A percentile compares a stretch with the other conserved stretches of the same genome.
Conservation (phyloP, 2,888 invertebrate genomes). For the Heliconius erato region DNA sequence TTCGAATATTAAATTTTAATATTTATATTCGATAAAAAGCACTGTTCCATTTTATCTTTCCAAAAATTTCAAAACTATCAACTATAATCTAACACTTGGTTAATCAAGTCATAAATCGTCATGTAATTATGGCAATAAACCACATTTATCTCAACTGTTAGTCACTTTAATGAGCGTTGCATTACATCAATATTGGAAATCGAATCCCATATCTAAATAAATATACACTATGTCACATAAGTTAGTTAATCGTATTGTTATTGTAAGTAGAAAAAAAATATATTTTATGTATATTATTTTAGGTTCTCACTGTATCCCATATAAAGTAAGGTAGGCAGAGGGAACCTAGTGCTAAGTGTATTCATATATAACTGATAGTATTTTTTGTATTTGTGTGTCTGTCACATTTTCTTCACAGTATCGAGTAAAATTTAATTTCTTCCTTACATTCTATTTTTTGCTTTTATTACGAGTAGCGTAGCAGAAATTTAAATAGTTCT, state of each 20-base stretch:
- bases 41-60: not conserved
- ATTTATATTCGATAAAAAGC: not conserved
- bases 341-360: not conserved
- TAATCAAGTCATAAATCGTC: slow-evolving; percentile 42
- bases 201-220: not conserved
- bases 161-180: slow-evolving; percentile 47
- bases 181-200: slow-evolving; percentile 32
- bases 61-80: slow-evolving; percentile 6
- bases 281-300: not conserved
- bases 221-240: not conserved
- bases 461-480: too few species aligned
- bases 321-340: not conserved
- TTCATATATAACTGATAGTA: too few species aligned
- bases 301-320: not conserved
- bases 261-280: not conserved
- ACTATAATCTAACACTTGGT: slow-evolving; percentile 26
- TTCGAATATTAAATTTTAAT: not conserved
- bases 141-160: slow-evolving; percentile 48
- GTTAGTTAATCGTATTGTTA: not conserved
- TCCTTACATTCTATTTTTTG: too few species aligned
- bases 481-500: too few species aligned
- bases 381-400: too few species aligned
- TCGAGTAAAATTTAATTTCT: too few species aligned
- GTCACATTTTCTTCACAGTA: too few species aligned
- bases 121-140: slow-evolving; percentile 47